phyloP scores from a whole-genome alignment of 2,888 invertebrate genomes.

The Palloptera scutellata region DNA sequence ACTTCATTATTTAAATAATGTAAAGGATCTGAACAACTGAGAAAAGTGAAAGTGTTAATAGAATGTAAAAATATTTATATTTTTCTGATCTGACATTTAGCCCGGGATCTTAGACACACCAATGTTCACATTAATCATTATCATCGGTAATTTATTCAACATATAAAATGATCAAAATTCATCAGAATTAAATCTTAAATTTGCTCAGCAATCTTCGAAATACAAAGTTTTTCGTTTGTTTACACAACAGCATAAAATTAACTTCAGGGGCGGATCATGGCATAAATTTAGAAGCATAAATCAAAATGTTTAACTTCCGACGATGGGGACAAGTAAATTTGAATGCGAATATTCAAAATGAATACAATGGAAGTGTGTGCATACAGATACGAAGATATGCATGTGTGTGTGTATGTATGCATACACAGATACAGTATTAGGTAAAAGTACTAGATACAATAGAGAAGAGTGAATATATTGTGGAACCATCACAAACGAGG shows the following conservation, averaged over 20 bases:
- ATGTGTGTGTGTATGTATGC: constrained; percentile 11
- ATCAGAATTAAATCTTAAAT: too few species aligned
- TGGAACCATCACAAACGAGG: constrained; percentile 6
- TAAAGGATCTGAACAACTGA: too few species aligned
- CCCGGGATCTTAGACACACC: too few species aligned
- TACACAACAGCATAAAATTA: constrained; percentile 1
- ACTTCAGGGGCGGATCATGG: constrained; percentile 30
- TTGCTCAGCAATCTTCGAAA: too few species aligned
- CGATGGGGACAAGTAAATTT: constrained; percentile 46
- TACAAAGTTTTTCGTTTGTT: too few species aligned
- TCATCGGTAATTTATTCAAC: too few species aligned
- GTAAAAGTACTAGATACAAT: neutral
- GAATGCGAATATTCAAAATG: constrained; percentile 38
- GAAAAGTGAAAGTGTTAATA: too few species aligned
- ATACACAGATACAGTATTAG: neutral
- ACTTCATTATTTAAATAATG: too few species aligned
- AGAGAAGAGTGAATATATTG: neutral
- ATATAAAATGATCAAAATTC: too few species aligned
- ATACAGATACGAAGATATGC: constrained; percentile 21
- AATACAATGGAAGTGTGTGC: constrained; percentile 18
- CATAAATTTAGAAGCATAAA: constrained; percentile 60
- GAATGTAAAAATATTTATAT: too few species aligned
- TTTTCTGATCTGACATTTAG: too few species aligned
- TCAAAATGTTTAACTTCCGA: constrained; percentile 64
- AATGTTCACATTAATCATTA: too few species aligned